A percentile compares a stretch with the other conserved stretches of the same genome.
phyloP scores from a whole-genome alignment of 2,888 invertebrate genomes.

The Criorhina ranunculi region DNA sequence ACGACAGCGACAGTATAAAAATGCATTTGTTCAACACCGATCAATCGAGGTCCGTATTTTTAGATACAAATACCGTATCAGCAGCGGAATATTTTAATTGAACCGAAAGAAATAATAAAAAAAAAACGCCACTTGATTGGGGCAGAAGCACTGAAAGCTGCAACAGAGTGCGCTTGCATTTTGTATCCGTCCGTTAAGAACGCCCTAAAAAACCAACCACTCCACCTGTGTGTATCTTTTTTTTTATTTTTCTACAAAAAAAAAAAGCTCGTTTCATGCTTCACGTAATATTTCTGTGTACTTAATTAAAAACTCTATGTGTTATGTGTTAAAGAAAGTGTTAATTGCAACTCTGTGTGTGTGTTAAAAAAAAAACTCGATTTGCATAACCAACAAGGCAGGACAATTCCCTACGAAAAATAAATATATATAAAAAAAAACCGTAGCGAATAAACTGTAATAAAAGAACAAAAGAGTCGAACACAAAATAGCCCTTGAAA shows the following conservation, averaged over 20 bases:
- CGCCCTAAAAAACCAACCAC: constrained; percentile 55
- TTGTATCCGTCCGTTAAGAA: constrained; percentile 53
- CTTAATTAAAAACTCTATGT: constrained; percentile 72
- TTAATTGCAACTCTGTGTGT: constrained; percentile 72
- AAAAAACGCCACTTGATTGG: constrained; percentile 56
- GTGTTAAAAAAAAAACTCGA: constrained; percentile 54
- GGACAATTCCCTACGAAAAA: constrained; percentile 78
- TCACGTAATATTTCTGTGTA: constrained; percentile 74
- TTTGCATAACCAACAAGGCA: constrained; percentile 64
- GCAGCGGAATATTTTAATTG: constrained; percentile 69
- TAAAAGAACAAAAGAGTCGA: constrained; percentile 31
- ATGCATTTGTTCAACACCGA: constrained; percentile 70
- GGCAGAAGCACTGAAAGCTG: constrained; percentile 53
- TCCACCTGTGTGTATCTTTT: constrained; percentile 57
- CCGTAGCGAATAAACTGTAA: neutral
- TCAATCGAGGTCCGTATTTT: constrained; percentile 73
- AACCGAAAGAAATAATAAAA: constrained; percentile 38
- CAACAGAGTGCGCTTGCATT: constrained; percentile 64
- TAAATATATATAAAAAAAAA: constrained; percentile 37
- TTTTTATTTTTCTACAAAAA: constrained; percentile 13
- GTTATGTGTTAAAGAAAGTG: constrained; percentile 76
- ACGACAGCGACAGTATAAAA: constrained; percentile 49
- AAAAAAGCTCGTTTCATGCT: constrained; percentile 67
- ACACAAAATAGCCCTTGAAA: constrained; percentile 10
- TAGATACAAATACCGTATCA: constrained; percentile 71